Percentiles rank a stretch among this genome's conserved stretches.
Evolutionary conservation across 1,140 invertebrate genomes (phyloP).

Genomic region (Macrobrachium nipponense): DNA sequence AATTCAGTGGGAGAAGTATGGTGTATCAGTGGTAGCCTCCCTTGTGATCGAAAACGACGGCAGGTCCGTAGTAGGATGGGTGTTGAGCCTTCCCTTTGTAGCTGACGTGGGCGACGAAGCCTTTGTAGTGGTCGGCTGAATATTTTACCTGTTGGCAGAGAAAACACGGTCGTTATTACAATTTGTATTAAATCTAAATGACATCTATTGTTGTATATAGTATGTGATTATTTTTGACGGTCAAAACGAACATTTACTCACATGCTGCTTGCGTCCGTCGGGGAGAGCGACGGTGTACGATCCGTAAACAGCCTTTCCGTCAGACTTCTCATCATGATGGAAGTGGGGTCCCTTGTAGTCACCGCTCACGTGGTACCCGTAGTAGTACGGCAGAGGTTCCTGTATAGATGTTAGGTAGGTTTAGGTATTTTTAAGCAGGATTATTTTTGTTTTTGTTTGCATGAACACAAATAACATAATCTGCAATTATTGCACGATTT

Average conservation of each 20-base stretch:
- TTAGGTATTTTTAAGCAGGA: too few relatives aligned
- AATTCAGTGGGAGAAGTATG: background rate
- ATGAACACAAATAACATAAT: too few relatives aligned
- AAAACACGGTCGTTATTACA: background rate
- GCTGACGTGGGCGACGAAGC: conserved; percentile 65
- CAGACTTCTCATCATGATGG: background rate
- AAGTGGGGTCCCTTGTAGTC: conserved; percentile 76
- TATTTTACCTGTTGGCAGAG: conserved; percentile 75
- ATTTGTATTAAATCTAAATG: too few relatives aligned
- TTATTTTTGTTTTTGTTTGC: too few relatives aligned
- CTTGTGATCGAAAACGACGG: background rate
- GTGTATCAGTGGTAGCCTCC: background rate
- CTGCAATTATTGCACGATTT: too few relatives aligned
- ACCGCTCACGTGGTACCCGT: conserved; percentile 86
- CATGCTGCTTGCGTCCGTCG: conserved; percentile 10
- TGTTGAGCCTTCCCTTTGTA: conserved; percentile 77
- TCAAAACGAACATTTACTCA: background rate
- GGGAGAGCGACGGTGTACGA: background rate
- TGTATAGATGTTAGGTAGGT: background rate
- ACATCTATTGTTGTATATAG: background rate
- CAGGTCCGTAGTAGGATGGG: conserved; percentile 1
- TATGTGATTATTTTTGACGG: background rate
- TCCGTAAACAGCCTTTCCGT: conserved; percentile 15
- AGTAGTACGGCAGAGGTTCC: conserved; percentile 79
- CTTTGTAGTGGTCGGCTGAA: conserved; percentile 82